Evolutionary conservation across 37 sponge, comb jelly and placozoan species (phyloP).

Genomic region (Theonella swinhoei): DNA sequence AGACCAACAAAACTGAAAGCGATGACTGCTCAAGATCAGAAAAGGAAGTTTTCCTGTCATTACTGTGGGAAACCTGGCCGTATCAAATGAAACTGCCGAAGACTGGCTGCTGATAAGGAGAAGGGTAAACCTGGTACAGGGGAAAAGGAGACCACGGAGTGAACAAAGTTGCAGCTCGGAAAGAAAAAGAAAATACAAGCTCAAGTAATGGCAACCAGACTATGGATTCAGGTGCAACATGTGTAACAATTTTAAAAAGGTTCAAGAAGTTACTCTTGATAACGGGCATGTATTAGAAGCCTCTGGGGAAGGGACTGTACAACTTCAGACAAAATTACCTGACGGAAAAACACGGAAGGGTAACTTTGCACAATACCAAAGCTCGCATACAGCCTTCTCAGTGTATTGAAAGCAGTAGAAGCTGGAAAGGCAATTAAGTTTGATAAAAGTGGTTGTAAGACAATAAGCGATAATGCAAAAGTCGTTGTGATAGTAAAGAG

Average conservation of each 20-base stretch:
- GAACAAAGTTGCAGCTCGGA: not conserved
- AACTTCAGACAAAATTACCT: conserved; percentile 22
- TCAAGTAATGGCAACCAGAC: conserved; percentile 27
- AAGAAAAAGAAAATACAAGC: not conserved
- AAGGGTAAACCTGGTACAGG: not conserved
- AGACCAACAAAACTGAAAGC: conserved; percentile 19
- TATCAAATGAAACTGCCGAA: conserved; percentile 11
- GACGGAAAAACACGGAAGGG: conserved; percentile 34
- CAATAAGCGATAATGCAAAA: conserved; percentile 15
- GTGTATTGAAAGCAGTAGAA: conserved; percentile 50
- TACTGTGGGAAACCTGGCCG: not conserved
- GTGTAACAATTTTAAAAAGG: not conserved
- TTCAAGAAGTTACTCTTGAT: conserved; percentile 49
- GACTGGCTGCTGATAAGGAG: not conserved
- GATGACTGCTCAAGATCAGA: not conserved
- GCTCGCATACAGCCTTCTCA: conserved; percentile 40
- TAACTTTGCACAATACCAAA: conserved; percentile 38
- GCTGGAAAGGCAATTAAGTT: conserved; percentile 29
- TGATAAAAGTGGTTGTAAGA: conserved; percentile 33
- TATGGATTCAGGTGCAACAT: conserved; percentile 61
- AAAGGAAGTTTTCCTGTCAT: not conserved
- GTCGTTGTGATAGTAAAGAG: conserved; percentile 44
- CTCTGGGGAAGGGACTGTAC: conserved; percentile 5
- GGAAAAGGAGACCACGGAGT: not conserved
- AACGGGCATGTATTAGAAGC: conserved; percentile 38